A percentile compares a stretch with the other conserved stretches of the same genome.
phyloP scores from a whole-genome alignment of 2,888 invertebrate genomes.

The Pyrocoelia pectoralis region DNA sequence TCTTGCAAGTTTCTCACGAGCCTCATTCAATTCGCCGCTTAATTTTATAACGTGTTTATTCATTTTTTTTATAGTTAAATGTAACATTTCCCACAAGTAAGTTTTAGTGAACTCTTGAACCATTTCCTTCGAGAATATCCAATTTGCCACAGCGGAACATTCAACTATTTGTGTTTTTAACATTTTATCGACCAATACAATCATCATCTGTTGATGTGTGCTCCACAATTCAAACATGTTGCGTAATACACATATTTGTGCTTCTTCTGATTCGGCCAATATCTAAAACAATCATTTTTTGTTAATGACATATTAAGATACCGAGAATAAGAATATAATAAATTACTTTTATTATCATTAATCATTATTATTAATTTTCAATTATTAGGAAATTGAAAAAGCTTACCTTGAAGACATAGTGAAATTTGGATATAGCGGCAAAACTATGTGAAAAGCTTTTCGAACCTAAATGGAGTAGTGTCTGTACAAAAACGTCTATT shows the following conservation, averaged over 20 bases:
- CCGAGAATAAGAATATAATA: slow-evolving; percentile 2
- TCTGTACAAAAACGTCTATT: slow-evolving; percentile 97
- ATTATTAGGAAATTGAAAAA: too few species aligned
- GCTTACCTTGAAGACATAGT: slow-evolving; percentile 86
- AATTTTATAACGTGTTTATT: slow-evolving; percentile 92
- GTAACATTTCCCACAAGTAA: slow-evolving; percentile 96
- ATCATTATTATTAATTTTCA: too few species aligned
- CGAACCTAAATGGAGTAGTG: slow-evolving; percentile 89
- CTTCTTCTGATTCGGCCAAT: slow-evolving; percentile 92
- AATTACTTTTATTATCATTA: too few species aligned
- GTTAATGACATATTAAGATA: slow-evolving; percentile 5
- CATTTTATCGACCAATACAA: slow-evolving; percentile 95
- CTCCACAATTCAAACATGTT: slow-evolving; percentile 96
- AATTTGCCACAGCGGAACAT: slow-evolving; percentile 96
- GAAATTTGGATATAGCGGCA: slow-evolving; percentile 97
- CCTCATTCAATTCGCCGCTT: slow-evolving; percentile 81
- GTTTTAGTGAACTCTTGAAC: slow-evolving; percentile 88
- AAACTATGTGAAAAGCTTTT: slow-evolving; percentile 99
- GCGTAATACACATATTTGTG: slow-evolving; percentile 91
- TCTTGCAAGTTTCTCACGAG: slow-evolving; percentile 84
- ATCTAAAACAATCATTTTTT: slow-evolving; percentile 66
- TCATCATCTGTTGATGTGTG: slow-evolving; percentile 96
- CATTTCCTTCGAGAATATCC: slow-evolving; percentile 98
- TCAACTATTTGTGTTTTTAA: slow-evolving; percentile 97
- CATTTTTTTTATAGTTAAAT: slow-evolving; percentile 95